Evolutionary conservation across 2,797 vertebrate species (phyloP).

Genomic region (Buceros bicornis): DNA sequence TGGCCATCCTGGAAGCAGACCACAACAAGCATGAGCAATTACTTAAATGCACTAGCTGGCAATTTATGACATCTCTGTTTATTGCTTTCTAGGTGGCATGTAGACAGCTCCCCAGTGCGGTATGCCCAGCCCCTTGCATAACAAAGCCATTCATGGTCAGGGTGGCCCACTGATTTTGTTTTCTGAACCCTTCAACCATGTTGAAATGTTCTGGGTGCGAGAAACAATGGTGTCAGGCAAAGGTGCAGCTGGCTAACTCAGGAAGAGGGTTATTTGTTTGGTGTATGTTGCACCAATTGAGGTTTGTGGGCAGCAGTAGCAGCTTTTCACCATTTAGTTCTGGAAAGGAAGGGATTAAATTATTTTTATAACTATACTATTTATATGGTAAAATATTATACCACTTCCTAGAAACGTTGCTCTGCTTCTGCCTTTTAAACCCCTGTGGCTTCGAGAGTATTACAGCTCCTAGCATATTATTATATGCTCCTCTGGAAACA

Average conservation of each 20-base stretch:
- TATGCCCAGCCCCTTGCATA: fast-evolving
- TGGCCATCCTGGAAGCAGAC: neutral
- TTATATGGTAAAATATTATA: neutral
- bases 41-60: neutral
- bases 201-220: neutral
- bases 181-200: neutral
- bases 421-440: neutral
- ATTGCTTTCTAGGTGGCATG: neutral
- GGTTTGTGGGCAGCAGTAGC: neutral
- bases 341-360: neutral
- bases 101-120: neutral
- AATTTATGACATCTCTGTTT: neutral
- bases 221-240: neutral
- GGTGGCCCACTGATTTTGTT: neutral
- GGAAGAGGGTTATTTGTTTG: neutral
- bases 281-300: neutral
- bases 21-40: neutral
- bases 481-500: neutral
- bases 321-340: neutral
- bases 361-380: neutral
- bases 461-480: neutral
- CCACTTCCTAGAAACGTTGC: neutral
- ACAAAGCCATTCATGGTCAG: neutral
- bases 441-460: neutral
- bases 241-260: neutral